Evolutionary conservation across 30 jellyfish, hydroid and myxozoan species (phyloP).

Genomic region (Pelagia noctiluca): DNA sequence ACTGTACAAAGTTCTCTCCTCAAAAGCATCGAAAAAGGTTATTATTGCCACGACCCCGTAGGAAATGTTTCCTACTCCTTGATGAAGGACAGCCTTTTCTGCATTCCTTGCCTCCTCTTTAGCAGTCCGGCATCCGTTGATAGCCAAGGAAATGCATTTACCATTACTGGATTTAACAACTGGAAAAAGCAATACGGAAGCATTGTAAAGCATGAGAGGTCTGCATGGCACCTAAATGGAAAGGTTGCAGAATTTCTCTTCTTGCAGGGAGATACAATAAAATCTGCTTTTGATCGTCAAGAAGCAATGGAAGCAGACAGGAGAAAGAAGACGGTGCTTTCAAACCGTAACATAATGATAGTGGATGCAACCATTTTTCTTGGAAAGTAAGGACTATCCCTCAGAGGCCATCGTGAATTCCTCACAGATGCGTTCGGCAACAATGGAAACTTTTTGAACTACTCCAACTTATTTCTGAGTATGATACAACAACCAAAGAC

Average conservation of each 20-base stretch:
- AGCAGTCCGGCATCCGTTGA: constrained; percentile 45
- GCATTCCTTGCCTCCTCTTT: constrained; percentile 49
- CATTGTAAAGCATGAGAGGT: constrained; percentile 66
- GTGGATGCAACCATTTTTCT: constrained; percentile 47
- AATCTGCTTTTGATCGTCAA: too few relatives aligned
- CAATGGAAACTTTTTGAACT: constrained; percentile 65
- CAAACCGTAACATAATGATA: constrained; percentile 51
- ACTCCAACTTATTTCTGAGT: constrained; percentile 52
- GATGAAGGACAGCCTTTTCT: constrained; percentile 56
- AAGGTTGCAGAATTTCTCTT: constrained; percentile 70
- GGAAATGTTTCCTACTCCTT: constrained; percentile 62
- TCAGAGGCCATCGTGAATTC: constrained; percentile 67
- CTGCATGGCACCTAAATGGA: constrained; percentile 56
- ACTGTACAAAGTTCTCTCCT: too few relatives aligned
- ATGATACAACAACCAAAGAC: constrained; percentile 62
- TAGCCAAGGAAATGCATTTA: too few relatives aligned
- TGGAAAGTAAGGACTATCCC: constrained; percentile 62
- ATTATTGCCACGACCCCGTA: too few relatives aligned
- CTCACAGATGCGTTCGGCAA: constrained; percentile 29
- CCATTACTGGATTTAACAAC: constrained; percentile 52
- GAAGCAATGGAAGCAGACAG: too few relatives aligned
- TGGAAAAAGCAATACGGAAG: constrained; percentile 73
- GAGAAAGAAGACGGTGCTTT: too few relatives aligned
- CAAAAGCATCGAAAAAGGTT: too few relatives aligned
- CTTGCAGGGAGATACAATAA: too few relatives aligned